Evolutionary conservation across 2,113 vertebrate species (phyloP).

Genomic region (Hirundichthys speculiger): DNA sequence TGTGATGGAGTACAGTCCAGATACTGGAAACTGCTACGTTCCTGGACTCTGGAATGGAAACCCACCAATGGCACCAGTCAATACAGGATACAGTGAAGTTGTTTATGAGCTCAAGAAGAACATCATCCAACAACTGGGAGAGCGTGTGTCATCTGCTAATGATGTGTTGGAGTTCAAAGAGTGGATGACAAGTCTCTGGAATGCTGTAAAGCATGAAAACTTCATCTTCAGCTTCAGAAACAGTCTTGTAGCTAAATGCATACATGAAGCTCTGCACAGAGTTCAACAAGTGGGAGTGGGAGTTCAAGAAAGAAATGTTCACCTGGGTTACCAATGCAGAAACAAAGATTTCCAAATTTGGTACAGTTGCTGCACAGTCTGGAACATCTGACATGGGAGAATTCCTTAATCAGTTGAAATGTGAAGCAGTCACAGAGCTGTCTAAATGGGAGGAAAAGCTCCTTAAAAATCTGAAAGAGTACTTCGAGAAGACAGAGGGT

Average conservation of each 20-base stretch:
- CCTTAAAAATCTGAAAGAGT: constrained; percentile 48
- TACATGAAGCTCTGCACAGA: constrained; percentile 70
- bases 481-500: constrained; percentile 55
- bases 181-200: constrained; percentile 73
- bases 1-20: constrained; percentile 72
- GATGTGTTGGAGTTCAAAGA: constrained; percentile 55
- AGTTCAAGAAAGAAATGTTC: constrained; percentile 65
- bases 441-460: constrained; percentile 35
- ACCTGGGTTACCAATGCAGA: constrained; percentile 49
- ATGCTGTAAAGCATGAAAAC: constrained; percentile 76
- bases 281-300: constrained; percentile 73
- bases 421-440: constrained; percentile 39
- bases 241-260: constrained; percentile 73
- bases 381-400: constrained; percentile 22
- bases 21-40: constrained; percentile 69
- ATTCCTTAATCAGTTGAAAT: constrained; percentile 20
- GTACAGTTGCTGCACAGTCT: constrained; percentile 21
- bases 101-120: constrained; percentile 73
- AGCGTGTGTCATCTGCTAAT: constrained; percentile 21
- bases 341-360: constrained; percentile 64
- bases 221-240: constrained; percentile 80
- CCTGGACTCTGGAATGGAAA: constrained; percentile 17
- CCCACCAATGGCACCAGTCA: no score
- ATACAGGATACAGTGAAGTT: constrained; percentile 43
- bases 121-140: constrained; percentile 41